Conservation (phyloP, 2,888 invertebrate species). For the Apamea anceps region DNA sequence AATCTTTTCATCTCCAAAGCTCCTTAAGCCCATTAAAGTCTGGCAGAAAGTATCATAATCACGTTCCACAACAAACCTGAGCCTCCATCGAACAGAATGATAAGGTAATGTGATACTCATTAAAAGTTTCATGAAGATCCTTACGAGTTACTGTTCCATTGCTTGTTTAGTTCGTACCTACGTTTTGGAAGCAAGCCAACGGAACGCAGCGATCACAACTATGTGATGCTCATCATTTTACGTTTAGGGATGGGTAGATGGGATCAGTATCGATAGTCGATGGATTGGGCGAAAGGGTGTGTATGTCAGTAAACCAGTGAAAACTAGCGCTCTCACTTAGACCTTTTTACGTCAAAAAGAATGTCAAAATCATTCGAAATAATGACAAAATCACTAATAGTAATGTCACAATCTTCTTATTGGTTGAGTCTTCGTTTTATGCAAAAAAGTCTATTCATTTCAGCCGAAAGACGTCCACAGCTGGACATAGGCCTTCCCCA, state of each 20-base stretch:
- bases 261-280: background rate
- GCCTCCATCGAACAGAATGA: conserved; percentile 36
- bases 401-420: no score
- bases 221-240: conserved; percentile 54
- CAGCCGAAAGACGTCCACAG: no score
- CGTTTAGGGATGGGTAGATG: conserved; percentile 30
- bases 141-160: conserved; percentile 61
- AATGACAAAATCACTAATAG: no score
- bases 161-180: conserved; percentile 54
- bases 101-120: conserved; percentile 73
- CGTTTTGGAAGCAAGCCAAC: conserved; percentile 51
- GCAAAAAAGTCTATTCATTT: no score
- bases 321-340: no score
- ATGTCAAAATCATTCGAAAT: no score
- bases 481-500: no score
- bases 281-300: background rate
- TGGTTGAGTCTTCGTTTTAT: no score
- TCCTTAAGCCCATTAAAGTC: conserved; percentile 6
- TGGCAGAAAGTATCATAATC: conserved; percentile 10
- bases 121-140: conserved; percentile 68
- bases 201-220: conserved; percentile 41
- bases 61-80: conserved; percentile 15
- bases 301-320: background rate
- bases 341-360: no score
- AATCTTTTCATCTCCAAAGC: background rate